Percentiles rank a stretch among this genome's conserved stretches.
These are phyloP conservation scores for Chondrosia reniformis DNA, from an alignment of 37 sponge, comb jelly and placozoan genomes.

Conservation along the genomic window DNA sequence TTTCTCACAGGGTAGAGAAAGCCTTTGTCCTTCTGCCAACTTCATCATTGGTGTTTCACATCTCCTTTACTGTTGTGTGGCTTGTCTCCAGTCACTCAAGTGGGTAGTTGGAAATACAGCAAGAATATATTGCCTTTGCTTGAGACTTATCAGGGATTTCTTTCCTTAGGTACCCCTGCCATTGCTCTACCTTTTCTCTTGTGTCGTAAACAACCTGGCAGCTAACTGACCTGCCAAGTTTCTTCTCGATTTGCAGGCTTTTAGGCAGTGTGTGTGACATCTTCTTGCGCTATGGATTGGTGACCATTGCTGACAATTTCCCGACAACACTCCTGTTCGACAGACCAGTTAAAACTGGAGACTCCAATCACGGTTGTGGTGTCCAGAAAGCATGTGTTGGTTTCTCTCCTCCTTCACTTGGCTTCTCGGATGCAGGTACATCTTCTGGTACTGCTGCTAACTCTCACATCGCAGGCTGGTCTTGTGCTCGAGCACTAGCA, in stretches of 20 bases:
- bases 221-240: not conserved
- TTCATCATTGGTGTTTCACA: not conserved
- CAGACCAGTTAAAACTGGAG: not conserved
- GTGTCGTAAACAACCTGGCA: not conserved
- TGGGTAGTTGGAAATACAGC: not conserved
- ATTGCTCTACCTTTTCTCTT: not conserved
- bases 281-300: not conserved
- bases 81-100: not conserved
- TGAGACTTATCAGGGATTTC: not conserved
- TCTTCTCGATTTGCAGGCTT: not conserved
- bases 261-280: not conserved
- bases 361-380: not conserved
- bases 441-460: not conserved
- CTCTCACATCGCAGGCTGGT: not conserved
- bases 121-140: not conserved
- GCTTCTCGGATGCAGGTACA: not conserved
- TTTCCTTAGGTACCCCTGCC: not conserved
- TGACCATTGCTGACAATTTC: not conserved
- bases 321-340: not conserved
- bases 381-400: not conserved
- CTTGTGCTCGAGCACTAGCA: not conserved
- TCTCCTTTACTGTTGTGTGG: not conserved
- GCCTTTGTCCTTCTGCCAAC: not conserved
- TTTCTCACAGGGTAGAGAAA: no score
- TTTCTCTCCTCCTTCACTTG: not conserved